Evolutionary conservation across 2,888 invertebrate genomes (phyloP).

Genomic region (Drepana falcataria): DNA sequence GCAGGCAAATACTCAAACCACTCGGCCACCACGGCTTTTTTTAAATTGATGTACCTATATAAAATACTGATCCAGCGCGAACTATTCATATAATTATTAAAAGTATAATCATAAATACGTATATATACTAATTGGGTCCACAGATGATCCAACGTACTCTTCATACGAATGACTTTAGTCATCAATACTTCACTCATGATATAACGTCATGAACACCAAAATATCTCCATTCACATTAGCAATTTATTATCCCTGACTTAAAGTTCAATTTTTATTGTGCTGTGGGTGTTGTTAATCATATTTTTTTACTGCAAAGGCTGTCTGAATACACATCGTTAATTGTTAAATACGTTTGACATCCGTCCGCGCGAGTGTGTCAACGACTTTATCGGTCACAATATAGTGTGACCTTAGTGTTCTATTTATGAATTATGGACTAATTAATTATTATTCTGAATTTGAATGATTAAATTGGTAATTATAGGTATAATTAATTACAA

Average conservation of each 20-base stretch:
- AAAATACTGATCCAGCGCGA: too few relatives aligned
- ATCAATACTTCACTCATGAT: constrained; percentile 28
- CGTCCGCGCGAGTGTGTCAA: constrained; percentile 44
- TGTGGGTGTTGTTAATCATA: neutral
- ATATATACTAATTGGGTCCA: constrained; percentile 43
- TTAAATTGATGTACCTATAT: too few relatives aligned
- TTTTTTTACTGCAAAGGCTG: constrained; percentile 3
- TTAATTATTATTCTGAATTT: neutral
- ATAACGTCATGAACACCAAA: constrained; percentile 10
- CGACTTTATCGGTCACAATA: constrained; percentile 24
- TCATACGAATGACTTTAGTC: constrained; percentile 41
- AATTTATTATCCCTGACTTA: neutral
- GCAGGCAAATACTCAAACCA: too few relatives aligned
- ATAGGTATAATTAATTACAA: too few relatives aligned
- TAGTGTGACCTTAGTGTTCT: constrained; percentile 13
- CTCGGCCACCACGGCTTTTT: too few relatives aligned
- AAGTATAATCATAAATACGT: constrained; percentile 34
- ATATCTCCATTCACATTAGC: neutral
- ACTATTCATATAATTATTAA: constrained; percentile 23
- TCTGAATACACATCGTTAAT: constrained; percentile 30
- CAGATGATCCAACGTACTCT: constrained; percentile 33
- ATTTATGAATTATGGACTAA: constrained; percentile 13
- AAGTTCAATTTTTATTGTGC: neutral
- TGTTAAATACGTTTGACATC: constrained; percentile 53
- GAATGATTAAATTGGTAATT: constrained; percentile 1